Conservation (phyloP, 1,140 invertebrate genomes). For the Brachionus plicatilis region DNA sequence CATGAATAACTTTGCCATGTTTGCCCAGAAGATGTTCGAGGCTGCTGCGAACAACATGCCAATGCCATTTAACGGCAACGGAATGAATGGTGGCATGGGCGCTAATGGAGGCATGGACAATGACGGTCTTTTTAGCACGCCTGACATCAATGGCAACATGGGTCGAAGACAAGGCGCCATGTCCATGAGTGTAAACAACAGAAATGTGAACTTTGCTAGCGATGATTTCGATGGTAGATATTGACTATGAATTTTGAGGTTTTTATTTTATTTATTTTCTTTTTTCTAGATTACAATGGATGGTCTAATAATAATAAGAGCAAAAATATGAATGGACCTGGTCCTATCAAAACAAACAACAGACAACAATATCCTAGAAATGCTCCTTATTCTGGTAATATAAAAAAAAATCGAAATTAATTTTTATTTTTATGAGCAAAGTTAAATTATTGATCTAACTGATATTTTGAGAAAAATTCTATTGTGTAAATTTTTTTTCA, state of each 20-base stretch:
- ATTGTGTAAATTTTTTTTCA: too few species aligned
- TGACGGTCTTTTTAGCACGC: neutral
- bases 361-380: neutral
- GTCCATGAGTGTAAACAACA: neutral
- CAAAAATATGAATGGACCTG: neutral
- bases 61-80: neutral
- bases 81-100: neutral
- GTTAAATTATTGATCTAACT: too few species aligned
- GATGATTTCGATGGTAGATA: constrained; percentile 7
- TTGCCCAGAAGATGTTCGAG: constrained; percentile 39
- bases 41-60: constrained; percentile 26
- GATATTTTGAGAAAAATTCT: too few species aligned
- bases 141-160: neutral
- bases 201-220: neutral
- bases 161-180: neutral
- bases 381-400: neutral
- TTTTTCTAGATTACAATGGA: neutral
- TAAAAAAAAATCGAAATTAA: too few species aligned
- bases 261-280: neutral
- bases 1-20: constrained; percentile 28
- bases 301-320: constrained; percentile 7
- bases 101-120: neutral
- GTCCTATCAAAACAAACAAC: neutral
- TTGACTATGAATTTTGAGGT: neutral
- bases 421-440: too few species aligned